A percentile compares a stretch with the other conserved stretches of the same genome.
These are phyloP conservation scores for Drosophila quadrilineata DNA, from an alignment of 1,140 invertebrate species.

Conservation along the genomic window DNA sequence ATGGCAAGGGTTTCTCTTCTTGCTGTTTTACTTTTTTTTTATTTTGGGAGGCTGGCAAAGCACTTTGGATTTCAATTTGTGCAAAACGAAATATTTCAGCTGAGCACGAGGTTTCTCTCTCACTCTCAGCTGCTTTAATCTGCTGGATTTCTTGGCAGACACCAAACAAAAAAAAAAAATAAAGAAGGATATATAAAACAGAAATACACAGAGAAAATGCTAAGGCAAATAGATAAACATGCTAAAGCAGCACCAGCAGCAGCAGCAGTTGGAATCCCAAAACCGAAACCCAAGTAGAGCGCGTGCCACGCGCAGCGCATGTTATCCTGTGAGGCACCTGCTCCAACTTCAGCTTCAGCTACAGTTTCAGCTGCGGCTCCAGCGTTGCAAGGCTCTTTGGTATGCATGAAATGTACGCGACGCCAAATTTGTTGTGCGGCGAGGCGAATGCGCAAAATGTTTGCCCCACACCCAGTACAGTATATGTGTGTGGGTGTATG, in stretches of 20 bases:
- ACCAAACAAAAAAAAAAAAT: slow-evolving; percentile 22
- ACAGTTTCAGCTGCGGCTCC: slow-evolving; percentile 3
- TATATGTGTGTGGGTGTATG: slow-evolving; percentile 7
- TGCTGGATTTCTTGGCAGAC: slow-evolving; percentile 71
- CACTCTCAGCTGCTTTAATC: slow-evolving; percentile 63
- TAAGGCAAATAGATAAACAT: slow-evolving; percentile 75
- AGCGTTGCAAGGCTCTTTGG: slow-evolving; percentile 63
- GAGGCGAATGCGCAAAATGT: slow-evolving; percentile 76
- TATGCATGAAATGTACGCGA: slow-evolving; percentile 78
- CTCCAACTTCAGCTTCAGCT: slow-evolving; percentile 33
- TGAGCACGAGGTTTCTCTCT: slow-evolving; percentile 61
- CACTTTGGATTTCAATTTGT: slow-evolving; percentile 80
- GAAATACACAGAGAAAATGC: slow-evolving; percentile 34
- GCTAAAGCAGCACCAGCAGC: slow-evolving; percentile 31
- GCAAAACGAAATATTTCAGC: slow-evolving; percentile 76
- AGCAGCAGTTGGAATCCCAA: too few species aligned
- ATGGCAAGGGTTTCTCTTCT: slow-evolving; percentile 11
- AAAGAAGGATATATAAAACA: slow-evolving; percentile 1
- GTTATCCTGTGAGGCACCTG: slow-evolving; percentile 74
- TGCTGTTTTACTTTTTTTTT: too few species aligned
- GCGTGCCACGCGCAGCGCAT: slow-evolving; percentile 54
- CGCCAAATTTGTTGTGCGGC: slow-evolving; percentile 79
- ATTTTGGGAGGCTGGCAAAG: slow-evolving; percentile 56
- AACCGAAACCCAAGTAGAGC: slow-evolving; percentile 19
- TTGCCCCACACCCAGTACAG: background rate